These are phyloP conservation scores for Lepilemur septentrionalis DNA, from an alignment of 2,797 vertebrate genomes.

Conservation along the genomic window DNA sequence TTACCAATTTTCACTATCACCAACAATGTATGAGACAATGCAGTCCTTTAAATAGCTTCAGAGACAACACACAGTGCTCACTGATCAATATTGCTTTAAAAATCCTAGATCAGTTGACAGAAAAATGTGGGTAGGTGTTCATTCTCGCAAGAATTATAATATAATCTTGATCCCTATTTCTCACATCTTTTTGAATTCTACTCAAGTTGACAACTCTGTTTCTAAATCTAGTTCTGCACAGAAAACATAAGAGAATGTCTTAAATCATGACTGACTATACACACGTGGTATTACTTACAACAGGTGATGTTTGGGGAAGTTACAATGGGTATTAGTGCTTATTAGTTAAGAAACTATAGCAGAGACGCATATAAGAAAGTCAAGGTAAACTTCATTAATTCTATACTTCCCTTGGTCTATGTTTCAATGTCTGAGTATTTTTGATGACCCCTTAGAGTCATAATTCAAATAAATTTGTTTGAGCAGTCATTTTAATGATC, in stretches of 20 bases:
- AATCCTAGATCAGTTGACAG: not conserved
- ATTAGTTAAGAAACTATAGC: not conserved
- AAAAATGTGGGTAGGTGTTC: not conserved
- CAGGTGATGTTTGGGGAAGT: not conserved
- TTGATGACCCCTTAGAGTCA: not conserved
- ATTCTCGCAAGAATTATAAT: not conserved
- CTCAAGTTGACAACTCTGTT: not conserved
- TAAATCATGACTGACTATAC: not conserved
- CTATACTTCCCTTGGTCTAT: not conserved
- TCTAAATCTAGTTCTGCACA: not conserved
- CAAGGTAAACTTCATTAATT: not conserved
- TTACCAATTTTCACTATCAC: not conserved
- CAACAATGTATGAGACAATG: not conserved
- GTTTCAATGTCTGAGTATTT: not conserved
- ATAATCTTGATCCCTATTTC: not conserved
- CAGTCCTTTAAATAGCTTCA: not conserved
- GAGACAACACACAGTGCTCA: not conserved
- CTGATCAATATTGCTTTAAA: not conserved
- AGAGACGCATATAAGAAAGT: not conserved
- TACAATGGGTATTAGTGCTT: not conserved
- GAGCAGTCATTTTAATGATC: not conserved
- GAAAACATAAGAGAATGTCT: not conserved
- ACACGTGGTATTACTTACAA: not conserved
- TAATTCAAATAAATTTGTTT: not conserved
- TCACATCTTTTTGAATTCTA: not conserved